Percentiles rank a stretch among this genome's conserved stretches.
These are phyloP conservation scores for Indicator indicator DNA, from an alignment of 2,113 vertebrate species.

Conservation along the genomic window DNA sequence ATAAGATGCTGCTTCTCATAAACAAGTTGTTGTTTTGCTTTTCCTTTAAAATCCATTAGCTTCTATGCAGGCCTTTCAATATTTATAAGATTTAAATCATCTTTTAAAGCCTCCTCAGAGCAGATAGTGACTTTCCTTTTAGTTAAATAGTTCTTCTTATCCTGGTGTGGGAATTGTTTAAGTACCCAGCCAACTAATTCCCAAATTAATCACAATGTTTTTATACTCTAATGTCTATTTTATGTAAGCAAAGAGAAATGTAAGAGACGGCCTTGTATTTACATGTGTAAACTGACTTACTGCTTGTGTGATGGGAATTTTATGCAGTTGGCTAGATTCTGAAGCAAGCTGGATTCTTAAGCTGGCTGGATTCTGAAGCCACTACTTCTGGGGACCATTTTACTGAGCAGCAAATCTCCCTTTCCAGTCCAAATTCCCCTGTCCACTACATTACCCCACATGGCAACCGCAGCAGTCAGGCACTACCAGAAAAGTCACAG, in stretches of 20 bases:
- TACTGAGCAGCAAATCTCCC: not conserved
- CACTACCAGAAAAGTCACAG: not conserved
- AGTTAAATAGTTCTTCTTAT: slow-evolving; percentile 20
- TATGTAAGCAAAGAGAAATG: slow-evolving; percentile 21
- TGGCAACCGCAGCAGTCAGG: not conserved
- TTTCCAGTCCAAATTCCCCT: not conserved
- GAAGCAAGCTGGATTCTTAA: not conserved
- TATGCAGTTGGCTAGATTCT: not conserved
- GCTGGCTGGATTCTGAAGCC: not conserved
- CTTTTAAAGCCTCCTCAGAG: slow-evolving; percentile 22
- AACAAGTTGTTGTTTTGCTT: not conserved
- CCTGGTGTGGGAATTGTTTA: not conserved
- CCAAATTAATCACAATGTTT: slow-evolving; percentile 44
- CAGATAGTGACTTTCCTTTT: not conserved
- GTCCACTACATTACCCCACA: not conserved
- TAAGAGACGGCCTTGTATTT: not conserved
- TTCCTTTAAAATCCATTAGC: slow-evolving; percentile 29
- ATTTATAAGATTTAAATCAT: slow-evolving; percentile 44
- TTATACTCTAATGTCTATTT: not conserved
- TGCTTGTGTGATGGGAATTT: not conserved
- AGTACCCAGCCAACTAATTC: not conserved
- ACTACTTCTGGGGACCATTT: not conserved
- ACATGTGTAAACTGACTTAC: not conserved
- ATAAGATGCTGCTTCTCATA: slow-evolving; percentile 8
- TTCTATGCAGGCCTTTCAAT: slow-evolving; percentile 5